phyloP scores from a whole-genome alignment of 2,797 vertebrate species.

The Eospalax fontanierii region DNA sequence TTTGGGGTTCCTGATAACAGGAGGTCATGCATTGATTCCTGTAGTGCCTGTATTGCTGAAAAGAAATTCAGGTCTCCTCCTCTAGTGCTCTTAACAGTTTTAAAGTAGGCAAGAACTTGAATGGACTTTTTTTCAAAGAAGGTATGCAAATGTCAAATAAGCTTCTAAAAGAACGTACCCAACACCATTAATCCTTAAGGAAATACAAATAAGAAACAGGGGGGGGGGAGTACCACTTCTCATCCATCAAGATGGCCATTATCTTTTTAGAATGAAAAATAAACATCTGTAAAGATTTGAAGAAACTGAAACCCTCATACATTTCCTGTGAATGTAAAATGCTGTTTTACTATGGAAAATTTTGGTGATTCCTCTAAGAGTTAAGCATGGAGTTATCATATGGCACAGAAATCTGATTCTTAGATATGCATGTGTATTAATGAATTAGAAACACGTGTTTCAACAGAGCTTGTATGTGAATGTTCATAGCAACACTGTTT shows the following conservation, averaged over 20 bases:
- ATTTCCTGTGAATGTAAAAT: conserved; percentile 32
- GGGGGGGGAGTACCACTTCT: background rate
- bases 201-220: conserved; percentile 22
- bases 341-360: background rate
- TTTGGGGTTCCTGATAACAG: background rate
- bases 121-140: background rate
- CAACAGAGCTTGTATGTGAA: background rate
- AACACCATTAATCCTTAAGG: conserved; percentile 3
- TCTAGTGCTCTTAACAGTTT: conserved; percentile 26
- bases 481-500: background rate
- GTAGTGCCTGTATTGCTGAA: background rate
- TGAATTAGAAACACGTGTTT: conserved; percentile 17
- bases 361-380: conserved; percentile 28
- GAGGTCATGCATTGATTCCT: conserved; percentile 13
- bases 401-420: background rate
- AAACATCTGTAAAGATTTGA: background rate
- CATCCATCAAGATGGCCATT: background rate
- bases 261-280: background rate
- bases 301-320: background rate
- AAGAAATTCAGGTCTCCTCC: background rate
- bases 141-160: background rate
- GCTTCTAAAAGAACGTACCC: background rate
- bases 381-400: background rate
- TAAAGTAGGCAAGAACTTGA: conserved; percentile 12
- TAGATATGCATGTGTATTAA: background rate